These are phyloP conservation scores for Pagetopsis macropterus DNA, from an alignment of 2,797 vertebrate species.

Conservation along the genomic window DNA sequence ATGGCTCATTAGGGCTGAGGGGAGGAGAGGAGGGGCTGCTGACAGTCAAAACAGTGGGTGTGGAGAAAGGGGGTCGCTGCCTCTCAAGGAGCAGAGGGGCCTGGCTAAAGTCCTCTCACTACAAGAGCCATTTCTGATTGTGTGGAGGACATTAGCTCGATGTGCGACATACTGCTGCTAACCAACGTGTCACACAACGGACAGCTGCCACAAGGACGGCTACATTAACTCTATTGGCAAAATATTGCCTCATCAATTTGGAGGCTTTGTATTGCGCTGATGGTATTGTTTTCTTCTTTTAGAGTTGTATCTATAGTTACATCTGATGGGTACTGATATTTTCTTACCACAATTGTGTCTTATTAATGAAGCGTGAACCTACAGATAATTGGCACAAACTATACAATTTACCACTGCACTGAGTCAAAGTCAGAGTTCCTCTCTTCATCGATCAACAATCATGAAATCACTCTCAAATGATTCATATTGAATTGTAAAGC, in stretches of 20 bases:
- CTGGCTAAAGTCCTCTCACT: constrained; percentile 59
- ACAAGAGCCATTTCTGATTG: constrained; percentile 56
- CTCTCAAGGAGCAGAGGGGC: constrained; percentile 63
- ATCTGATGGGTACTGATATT: not conserved
- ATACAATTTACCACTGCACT: constrained; percentile 37
- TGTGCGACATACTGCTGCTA: constrained; percentile 48
- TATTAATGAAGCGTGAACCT: constrained; percentile 34
- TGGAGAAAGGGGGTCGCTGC: constrained; percentile 59
- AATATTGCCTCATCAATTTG: constrained; percentile 24
- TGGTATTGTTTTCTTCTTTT: not conserved
- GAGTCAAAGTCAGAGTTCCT: constrained; percentile 77
- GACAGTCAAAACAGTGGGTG: constrained; percentile 80
- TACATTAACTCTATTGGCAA: constrained; percentile 43
- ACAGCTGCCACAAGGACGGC: constrained; percentile 54
- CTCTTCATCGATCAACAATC: constrained; percentile 56
- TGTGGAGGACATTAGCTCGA: constrained; percentile 64
- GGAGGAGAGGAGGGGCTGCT: constrained; percentile 71
- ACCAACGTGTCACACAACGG: constrained; percentile 64
- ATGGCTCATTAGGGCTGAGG: constrained; percentile 87
- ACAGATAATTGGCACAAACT: constrained; percentile 18
- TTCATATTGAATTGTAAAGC: constrained; percentile 67
- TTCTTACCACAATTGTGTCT: constrained; percentile 13
- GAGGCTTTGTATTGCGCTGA: not conserved
- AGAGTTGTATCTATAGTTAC: not conserved
- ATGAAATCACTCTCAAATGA: constrained; percentile 66